These are phyloP conservation scores for Lamproptera curius DNA, from an alignment of 2,888 invertebrate species.

Conservation along the genomic window DNA sequence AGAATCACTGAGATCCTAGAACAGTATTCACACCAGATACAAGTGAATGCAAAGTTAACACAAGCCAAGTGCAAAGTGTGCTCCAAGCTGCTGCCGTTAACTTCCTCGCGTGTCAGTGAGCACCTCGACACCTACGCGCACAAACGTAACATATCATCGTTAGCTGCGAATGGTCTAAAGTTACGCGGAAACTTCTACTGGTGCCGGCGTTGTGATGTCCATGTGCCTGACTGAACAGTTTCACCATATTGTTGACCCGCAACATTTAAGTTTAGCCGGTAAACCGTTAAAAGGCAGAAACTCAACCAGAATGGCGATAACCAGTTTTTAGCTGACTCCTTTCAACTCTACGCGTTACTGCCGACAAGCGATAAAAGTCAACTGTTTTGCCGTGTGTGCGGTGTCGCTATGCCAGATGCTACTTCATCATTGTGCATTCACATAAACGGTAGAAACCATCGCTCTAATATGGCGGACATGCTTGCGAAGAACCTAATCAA, in stretches of 20 bases:
- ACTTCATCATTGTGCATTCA: neutral
- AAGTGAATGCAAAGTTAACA: neutral
- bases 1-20: too few species aligned
- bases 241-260: neutral
- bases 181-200: neutral
- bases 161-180: neutral
- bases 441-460: neutral
- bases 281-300: neutral
- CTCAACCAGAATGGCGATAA: neutral
- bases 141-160: constrained; percentile 10
- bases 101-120: neutral
- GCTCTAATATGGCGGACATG: neutral
- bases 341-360: neutral
- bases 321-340: neutral
- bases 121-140: constrained; percentile 24
- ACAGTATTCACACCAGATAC: neutral
- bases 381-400: neutral
- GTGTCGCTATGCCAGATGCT: neutral
- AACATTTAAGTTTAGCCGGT: neutral
- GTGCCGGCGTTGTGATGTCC: neutral
- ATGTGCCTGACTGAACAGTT: neutral
- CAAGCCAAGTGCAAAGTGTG: neutral
- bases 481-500: neutral
- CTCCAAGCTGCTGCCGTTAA: neutral
- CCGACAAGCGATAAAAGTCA: neutral